Evolutionary conservation across 1,140 invertebrate genomes (phyloP), one percentile per base, ranked within the genome.

Genomic region (Ceratina australensis): DNA sequence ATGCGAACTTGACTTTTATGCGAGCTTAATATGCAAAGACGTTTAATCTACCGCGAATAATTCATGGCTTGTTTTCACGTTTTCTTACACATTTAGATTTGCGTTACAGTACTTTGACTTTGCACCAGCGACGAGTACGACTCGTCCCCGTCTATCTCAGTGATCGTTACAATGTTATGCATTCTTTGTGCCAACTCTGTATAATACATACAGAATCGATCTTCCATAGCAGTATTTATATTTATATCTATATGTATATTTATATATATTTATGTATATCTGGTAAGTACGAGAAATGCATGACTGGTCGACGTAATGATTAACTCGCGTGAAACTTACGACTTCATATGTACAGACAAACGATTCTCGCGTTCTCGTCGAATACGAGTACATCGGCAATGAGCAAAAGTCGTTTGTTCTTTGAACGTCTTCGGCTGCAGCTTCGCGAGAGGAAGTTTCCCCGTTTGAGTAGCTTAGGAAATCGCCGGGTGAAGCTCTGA

Each of bases 131-230:
- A 69, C 15, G 15, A 52, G 1, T 5, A 12, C 4, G 54, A 49
- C 13, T 24, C 13, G 10, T 57, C 47, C 22, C 10, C 22, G 22
- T 15, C 24, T 50, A 15, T 5, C 12, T 15, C 73, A 22, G 20
- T 72, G 50, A 15, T 47, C 52, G 24, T 26, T 65, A 56, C 52
- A 64, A 47, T 54, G 33, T n/a, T 60, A 59, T 42, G 33, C 59
- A 50, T 64, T 56, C 57, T 87, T 84, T 81, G 82, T 83, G 81
- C 79, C 74, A 81, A 86, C 67, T 83, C 77, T 84, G 81, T 85
- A 83, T 67, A 63, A 78, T 75, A 79, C 81, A 78, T 54, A 66
- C 79, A 78, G 68, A 81, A 79, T 78, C 73, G 69, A 72, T 78
- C 54, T 24, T 56, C 16, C 64, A 78, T 79, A 68, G 24, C 59